Evolutionary conservation across 2,797 vertebrate species (phyloP).

Genomic region (Arctocebus calabarensis): DNA sequence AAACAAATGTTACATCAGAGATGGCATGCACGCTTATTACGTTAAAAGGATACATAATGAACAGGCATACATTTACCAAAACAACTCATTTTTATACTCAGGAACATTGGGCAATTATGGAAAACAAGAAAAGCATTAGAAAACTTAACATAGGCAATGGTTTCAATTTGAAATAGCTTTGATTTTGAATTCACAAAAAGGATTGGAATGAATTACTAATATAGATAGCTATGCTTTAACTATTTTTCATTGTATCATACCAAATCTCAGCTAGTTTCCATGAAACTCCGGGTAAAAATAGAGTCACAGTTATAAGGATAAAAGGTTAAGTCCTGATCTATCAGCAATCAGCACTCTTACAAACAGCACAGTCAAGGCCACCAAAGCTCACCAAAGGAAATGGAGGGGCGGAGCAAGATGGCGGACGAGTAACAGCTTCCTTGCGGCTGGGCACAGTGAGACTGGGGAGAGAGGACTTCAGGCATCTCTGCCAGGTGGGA

Average conservation of each 20-base stretch:
- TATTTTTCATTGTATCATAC: background rate
- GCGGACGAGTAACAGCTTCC: no score
- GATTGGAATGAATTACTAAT: background rate
- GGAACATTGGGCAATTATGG: background rate
- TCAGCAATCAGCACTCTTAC: no score
- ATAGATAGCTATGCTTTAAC: background rate
- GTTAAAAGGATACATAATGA: background rate
- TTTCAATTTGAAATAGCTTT: constrained; percentile 26
- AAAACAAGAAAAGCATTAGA: background rate
- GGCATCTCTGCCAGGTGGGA: no score
- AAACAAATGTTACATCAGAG: background rate
- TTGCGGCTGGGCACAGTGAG: no score
- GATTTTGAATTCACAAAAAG: background rate
- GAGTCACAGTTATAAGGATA: constrained; percentile 33
- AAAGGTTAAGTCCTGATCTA: no score
- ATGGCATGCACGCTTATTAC: background rate
- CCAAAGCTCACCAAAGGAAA: no score
- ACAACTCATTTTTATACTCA: background rate
- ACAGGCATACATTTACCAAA: background rate
- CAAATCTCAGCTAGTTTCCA: constrained; percentile 56
- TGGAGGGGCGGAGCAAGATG: no score
- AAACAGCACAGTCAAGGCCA: no score
- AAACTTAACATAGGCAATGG: background rate
- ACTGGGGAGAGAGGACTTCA: no score
- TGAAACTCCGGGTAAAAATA: constrained; percentile 22